A percentile compares a stretch with the other conserved stretches of the same genome.
These are phyloP conservation scores for Drosophila acutilabella DNA, from an alignment of 2,888 invertebrate species.

Conservation along the genomic window DNA sequence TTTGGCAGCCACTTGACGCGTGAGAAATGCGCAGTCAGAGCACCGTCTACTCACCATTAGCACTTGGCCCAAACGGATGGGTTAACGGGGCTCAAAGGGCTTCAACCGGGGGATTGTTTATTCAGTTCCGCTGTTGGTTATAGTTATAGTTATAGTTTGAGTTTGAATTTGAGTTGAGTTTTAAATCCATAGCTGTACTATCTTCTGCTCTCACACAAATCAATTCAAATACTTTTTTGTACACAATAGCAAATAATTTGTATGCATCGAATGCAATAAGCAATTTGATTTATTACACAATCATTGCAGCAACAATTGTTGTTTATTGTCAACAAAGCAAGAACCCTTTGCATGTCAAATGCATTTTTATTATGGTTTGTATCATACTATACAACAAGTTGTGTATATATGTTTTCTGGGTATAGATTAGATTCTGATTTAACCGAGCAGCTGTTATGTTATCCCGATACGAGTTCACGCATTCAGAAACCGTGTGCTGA, in stretches of 20 bases:
- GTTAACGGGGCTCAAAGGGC: not conserved
- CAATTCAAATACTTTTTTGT: conserved; percentile 46
- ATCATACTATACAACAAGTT: not conserved
- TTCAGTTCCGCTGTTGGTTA: conserved; percentile 16
- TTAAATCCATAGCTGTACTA: not conserved
- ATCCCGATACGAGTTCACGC: conserved; percentile 18
- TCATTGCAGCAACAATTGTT: conserved; percentile 61
- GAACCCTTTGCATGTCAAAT: conserved; percentile 37
- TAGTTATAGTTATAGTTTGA: conserved; percentile 20
- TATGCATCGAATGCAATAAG: conserved; percentile 66
- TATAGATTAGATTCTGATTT: conserved; percentile 37
- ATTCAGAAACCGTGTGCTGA: conserved; percentile 27
- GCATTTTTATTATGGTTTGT: conserved; percentile 25
- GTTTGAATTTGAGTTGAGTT: no score
- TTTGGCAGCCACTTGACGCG: conserved; percentile 76
- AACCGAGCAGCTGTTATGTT: conserved; percentile 49
- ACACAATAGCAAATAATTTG: conserved; percentile 45
- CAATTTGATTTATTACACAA: conserved; percentile 51
- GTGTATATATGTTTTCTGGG: conserved; percentile 19
- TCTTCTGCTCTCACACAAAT: conserved; percentile 34
- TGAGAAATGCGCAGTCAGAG: conserved; percentile 64
- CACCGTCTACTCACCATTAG: conserved; percentile 46
- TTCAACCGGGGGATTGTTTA: conserved; percentile 12
- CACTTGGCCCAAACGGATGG: conserved; percentile 25
- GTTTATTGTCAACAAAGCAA: conserved; percentile 48